phyloP scores from a whole-genome alignment of 2,113 vertebrate genomes.

The Crypturellus undulatus region DNA sequence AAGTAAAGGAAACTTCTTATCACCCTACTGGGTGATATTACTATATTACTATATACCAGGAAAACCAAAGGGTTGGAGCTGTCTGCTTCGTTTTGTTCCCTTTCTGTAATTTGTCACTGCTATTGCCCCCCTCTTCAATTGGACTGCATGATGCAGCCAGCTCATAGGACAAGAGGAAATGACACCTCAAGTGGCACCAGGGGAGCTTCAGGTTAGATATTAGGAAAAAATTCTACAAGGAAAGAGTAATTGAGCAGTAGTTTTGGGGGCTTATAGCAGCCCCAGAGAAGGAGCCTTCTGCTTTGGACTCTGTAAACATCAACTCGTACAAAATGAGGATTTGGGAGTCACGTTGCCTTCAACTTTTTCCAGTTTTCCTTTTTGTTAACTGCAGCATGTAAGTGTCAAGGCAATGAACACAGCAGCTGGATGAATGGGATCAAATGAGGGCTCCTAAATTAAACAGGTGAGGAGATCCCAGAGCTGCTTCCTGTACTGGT shows the following conservation, averaged over 20 bases:
- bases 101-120: background rate
- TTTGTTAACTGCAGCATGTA: background rate
- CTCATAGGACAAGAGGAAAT: background rate
- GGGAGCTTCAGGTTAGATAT: too few species aligned
- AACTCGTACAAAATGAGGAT: background rate
- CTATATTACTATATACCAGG: too few species aligned
- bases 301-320: background rate
- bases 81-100: background rate
- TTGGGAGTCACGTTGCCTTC: background rate
- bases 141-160: background rate
- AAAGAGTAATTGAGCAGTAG: too few species aligned
- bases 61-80: background rate
- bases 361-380: background rate
- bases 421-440: background rate
- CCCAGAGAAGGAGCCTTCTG: background rate
- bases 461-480: background rate
- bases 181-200: too few species aligned
- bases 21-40: too few species aligned
- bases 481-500: background rate
- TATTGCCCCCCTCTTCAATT: background rate
- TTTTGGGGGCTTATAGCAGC: background rate
- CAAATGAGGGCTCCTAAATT: rapidly evolving
- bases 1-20: background rate
- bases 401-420: background rate
- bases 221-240: too few species aligned